phyloP scores from a whole-genome alignment of 1,140 invertebrate genomes.

The Lordiphosa collinella region DNA sequence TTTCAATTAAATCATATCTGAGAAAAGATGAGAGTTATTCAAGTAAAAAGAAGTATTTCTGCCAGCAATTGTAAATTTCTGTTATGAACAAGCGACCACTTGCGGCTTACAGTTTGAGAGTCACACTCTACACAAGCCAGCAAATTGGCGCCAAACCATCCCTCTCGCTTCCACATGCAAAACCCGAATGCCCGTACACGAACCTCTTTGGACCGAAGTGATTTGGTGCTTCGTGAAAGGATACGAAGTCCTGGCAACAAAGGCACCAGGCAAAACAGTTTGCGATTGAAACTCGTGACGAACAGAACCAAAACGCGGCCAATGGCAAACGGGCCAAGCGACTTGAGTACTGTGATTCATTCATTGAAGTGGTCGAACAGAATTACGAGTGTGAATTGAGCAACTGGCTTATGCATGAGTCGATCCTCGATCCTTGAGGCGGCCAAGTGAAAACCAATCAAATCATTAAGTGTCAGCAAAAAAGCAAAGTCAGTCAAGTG shows the following conservation, averaged over 20 bases:
- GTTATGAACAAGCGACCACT: background rate
- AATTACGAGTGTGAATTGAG: constrained; percentile 20
- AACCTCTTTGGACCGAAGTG: constrained; percentile 28
- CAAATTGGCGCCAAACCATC: constrained; percentile 62
- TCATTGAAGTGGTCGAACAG: constrained; percentile 31
- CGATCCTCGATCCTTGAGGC: constrained; percentile 25
- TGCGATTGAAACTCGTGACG: constrained; percentile 72
- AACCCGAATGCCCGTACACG: constrained; percentile 25
- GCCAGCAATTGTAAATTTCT: too few species aligned
- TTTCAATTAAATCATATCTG: too few species aligned
- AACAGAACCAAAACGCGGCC: constrained; percentile 60
- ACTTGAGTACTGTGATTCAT: constrained; percentile 18
- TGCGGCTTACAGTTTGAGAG: constrained; percentile 52
- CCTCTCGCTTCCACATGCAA: constrained; percentile 15
- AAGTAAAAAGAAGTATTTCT: too few species aligned
- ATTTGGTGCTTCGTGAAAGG: constrained; percentile 18
- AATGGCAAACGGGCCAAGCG: constrained; percentile 56
- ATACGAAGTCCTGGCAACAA: constrained; percentile 32
- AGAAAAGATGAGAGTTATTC: too few species aligned
- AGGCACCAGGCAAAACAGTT: constrained; percentile 56
- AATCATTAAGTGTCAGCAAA: constrained; percentile 51
- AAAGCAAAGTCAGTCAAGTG: constrained; percentile 50
- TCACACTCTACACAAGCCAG: constrained; percentile 51
- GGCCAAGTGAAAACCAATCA: constrained; percentile 41
- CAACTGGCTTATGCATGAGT: constrained; percentile 1